Percentiles rank a stretch among this genome's conserved stretches.
phyloP scores from a whole-genome alignment of 2,888 invertebrate genomes.

The Sisyra terminalis region DNA sequence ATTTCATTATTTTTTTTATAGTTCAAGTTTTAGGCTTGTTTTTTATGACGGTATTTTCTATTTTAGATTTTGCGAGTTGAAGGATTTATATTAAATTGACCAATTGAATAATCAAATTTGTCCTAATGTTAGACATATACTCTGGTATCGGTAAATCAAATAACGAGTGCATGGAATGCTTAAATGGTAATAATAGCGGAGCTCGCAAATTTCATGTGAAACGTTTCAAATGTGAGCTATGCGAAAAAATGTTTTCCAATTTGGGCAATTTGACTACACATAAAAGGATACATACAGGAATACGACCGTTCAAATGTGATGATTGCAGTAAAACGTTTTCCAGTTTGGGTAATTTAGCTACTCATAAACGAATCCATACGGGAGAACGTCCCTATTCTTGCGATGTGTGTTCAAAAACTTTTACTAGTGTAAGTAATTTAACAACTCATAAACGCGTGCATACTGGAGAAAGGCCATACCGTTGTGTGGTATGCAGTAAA shows the following conservation, averaged over 20 bases:
- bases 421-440: background rate
- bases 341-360: background rate
- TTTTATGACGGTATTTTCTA: too few relatives aligned
- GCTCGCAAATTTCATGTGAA: background rate
- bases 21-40: too few relatives aligned
- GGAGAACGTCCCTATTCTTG: background rate
- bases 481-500: background rate
- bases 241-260: background rate
- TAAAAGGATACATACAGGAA: constrained; percentile 1
- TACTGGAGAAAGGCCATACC: constrained; percentile 1
- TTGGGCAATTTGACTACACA: background rate
- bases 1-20: too few relatives aligned
- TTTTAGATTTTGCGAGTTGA: too few relatives aligned
- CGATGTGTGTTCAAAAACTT: background rate
- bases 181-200: too few relatives aligned
- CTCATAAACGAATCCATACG: background rate
- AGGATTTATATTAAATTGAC: too few relatives aligned
- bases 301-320: background rate
- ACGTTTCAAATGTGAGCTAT: background rate
- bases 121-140: too few relatives aligned
- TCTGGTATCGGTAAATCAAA: too few relatives aligned
- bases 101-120: too few relatives aligned
- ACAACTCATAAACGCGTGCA: background rate
- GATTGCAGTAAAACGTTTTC: background rate
- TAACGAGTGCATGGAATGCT: too few relatives aligned